phyloP scores from a whole-genome alignment of 2,888 invertebrate species.

The Oithona nana region DNA sequence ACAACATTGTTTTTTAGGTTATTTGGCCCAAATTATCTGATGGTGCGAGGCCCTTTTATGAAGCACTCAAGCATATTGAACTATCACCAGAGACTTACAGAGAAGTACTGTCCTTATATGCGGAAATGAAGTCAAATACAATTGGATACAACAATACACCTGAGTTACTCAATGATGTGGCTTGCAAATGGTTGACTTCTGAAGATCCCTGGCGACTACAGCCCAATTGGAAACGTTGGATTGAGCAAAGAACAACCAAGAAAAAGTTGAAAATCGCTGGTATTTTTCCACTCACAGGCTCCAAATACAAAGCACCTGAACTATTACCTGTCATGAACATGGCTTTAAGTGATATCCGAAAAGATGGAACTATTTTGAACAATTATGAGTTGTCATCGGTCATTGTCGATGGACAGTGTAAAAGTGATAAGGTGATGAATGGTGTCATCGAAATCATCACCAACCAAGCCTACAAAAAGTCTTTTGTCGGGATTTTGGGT shows the following conservation, averaged over 20 bases:
- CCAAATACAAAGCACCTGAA: constrained; percentile 39
- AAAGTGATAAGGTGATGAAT: constrained; percentile 50
- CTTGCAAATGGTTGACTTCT: constrained; percentile 45
- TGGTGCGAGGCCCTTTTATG: background rate
- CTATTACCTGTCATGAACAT: constrained; percentile 39
- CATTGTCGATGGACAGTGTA: constrained; percentile 45
- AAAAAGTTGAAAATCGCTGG: constrained; percentile 41
- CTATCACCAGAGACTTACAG: constrained; percentile 37
- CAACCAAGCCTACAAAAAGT: constrained; percentile 27
- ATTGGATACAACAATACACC: constrained; percentile 13
- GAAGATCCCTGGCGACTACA: constrained; percentile 28
- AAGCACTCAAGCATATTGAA: background rate
- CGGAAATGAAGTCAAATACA: constrained; percentile 5
- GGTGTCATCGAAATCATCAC: constrained; percentile 49
- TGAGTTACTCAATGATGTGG: constrained; percentile 31
- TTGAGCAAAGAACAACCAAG: constrained; percentile 26
- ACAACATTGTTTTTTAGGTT: too few species aligned
- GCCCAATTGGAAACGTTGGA: constrained; percentile 28
- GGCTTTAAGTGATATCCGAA: constrained; percentile 44
- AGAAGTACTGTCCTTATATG: constrained; percentile 31
- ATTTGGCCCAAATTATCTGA: constrained; percentile 1
- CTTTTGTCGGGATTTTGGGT: constrained; percentile 49
- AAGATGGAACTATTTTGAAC: constrained; percentile 35
- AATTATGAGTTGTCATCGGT: constrained; percentile 40
- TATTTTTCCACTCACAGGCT: constrained; percentile 46